Evolutionary conservation across 2,113 vertebrate species (phyloP).

Genomic region (Anser brachyrhynchus): DNA sequence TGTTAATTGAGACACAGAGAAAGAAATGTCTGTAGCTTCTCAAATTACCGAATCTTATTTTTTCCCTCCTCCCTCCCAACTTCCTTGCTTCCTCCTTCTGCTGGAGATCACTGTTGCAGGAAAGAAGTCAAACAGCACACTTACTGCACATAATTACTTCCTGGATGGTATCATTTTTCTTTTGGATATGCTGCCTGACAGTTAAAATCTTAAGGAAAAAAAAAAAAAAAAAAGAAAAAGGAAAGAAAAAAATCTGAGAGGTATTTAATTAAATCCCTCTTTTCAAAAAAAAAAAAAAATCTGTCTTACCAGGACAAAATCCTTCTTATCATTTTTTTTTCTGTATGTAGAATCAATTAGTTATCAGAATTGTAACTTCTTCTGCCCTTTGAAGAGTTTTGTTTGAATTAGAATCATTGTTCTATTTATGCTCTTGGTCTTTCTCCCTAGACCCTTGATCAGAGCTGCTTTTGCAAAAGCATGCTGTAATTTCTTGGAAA

Average conservation of each 20-base stretch:
- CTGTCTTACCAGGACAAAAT: background rate
- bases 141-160: conserved; percentile 17
- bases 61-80: background rate
- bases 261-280: background rate
- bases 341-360: background rate
- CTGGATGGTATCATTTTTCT: background rate
- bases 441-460: background rate
- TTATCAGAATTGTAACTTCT: background rate
- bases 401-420: conserved; percentile 3
- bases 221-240: too few species aligned
- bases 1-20: background rate
- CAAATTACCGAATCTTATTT: background rate
- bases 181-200: background rate
- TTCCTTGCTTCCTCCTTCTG: background rate
- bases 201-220: background rate
- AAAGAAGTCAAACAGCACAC: background rate
- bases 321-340: background rate
- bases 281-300: background rate
- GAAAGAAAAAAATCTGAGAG: background rate
- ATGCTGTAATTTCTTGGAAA: background rate
- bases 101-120: background rate
- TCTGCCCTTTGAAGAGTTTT: background rate
- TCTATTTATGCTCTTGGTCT: background rate
- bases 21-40: conserved; percentile 6
- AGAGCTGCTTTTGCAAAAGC: background rate